These are phyloP conservation scores for Streptopelia turtur DNA, from an alignment of 2,797 vertebrate genomes.

Conservation along the genomic window DNA sequence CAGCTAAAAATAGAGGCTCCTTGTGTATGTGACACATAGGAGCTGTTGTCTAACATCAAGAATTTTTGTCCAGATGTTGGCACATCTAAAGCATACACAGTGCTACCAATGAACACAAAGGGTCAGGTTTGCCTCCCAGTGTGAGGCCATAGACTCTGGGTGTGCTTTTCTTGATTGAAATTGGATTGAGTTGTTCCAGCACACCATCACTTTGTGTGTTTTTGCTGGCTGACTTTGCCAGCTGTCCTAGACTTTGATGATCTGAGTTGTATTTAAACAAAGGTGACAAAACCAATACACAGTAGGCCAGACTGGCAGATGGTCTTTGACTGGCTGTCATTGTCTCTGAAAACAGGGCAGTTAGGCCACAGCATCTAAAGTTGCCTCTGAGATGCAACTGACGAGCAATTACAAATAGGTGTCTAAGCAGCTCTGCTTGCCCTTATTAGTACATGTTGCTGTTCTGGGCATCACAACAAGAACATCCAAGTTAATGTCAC, in stretches of 20 bases:
- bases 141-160: not conserved
- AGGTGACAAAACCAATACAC: not conserved
- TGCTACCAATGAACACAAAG: not conserved
- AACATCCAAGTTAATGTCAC: not conserved
- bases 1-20: conserved; percentile 7
- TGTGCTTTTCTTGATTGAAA: not conserved
- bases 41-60: not conserved
- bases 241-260: not conserved
- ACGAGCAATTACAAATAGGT: not conserved
- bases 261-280: not conserved
- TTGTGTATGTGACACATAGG: not conserved
- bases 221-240: not conserved
- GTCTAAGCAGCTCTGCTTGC: not conserved
- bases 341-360: not conserved
- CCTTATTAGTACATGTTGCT: not conserved
- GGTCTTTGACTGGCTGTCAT: not conserved
- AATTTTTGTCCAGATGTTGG: conserved; percentile 19
- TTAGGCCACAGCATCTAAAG: not conserved
- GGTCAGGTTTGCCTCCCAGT: not conserved
- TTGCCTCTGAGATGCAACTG: not conserved
- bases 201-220: not conserved
- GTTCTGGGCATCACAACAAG: not conserved
- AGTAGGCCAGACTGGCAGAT: not conserved
- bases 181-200: not conserved
- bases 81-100: not conserved